These are phyloP conservation scores for Cacatua alba DNA, from an alignment of 2,113 vertebrate species.

Conservation along the genomic window DNA sequence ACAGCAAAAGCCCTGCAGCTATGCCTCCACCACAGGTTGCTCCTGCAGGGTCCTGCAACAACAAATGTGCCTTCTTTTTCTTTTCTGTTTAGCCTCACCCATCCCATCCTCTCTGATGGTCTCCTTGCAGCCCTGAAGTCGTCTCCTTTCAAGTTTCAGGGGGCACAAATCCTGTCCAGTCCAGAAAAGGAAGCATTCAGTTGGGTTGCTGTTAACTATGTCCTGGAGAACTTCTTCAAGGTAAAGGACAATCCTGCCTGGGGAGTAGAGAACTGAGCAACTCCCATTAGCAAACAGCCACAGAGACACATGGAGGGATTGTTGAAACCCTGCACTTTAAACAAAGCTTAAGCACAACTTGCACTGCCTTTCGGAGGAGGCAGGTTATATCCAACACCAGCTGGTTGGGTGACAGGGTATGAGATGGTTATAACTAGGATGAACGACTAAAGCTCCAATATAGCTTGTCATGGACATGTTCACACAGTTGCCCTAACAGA, in stretches of 20 bases:
- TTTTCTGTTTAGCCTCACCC: slow-evolving; percentile 29
- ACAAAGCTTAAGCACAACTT: background rate
- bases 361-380: background rate
- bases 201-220: slow-evolving; percentile 53
- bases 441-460: background rate
- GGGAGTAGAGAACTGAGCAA: background rate
- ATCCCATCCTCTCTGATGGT: background rate
- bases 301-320: background rate
- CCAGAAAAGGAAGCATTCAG: slow-evolving; percentile 1
- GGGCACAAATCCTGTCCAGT: slow-evolving; percentile 21
- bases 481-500: background rate
- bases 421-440: background rate
- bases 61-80: background rate
- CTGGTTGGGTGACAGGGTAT: background rate
- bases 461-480: background rate
- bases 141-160: slow-evolving; percentile 30
- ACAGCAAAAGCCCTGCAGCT: background rate
- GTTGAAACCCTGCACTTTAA: background rate
- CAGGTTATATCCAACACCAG: background rate
- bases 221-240: slow-evolving; percentile 63
- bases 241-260: background rate
- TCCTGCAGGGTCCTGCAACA: background rate
- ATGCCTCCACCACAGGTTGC: background rate
- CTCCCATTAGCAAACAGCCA: background rate
- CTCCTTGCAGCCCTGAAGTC: slow-evolving; percentile 45